Conservation (phyloP, 2,888 invertebrate genomes). For the Resseliella maxima region DNA sequence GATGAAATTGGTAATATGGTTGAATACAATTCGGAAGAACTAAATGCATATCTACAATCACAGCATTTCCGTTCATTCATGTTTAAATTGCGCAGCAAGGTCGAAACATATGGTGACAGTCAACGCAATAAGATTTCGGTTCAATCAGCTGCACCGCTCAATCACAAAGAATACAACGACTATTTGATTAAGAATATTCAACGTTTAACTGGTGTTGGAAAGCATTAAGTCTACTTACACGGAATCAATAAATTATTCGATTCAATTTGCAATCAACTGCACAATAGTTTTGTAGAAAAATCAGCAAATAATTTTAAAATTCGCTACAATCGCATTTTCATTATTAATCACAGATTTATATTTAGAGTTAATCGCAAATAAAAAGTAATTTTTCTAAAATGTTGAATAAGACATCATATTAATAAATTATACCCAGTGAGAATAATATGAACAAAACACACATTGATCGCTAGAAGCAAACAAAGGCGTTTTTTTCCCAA, state of each 20-base stretch:
- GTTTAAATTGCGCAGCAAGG: conserved; percentile 87
- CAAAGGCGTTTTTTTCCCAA: too few relatives aligned
- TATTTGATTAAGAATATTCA: conserved; percentile 73
- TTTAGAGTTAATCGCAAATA: too few relatives aligned
- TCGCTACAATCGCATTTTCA: neutral
- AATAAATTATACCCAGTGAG: too few relatives aligned
- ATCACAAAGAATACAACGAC: conserved; percentile 81
- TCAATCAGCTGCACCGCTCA: conserved; percentile 76
- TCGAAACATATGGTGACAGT: conserved; percentile 93
- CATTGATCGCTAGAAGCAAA: too few relatives aligned
- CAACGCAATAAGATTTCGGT: conserved; percentile 81
- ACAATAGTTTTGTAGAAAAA: neutral
- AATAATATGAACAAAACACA: too few relatives aligned
- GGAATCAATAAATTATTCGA: neutral
- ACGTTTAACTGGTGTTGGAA: conserved; percentile 21
- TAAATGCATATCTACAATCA: conserved; percentile 76
- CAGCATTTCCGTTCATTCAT: conserved; percentile 83
- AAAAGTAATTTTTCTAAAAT: too few relatives aligned
- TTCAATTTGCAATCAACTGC: neutral
- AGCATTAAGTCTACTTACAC: neutral
- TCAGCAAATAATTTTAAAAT: neutral
- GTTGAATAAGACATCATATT: too few relatives aligned
- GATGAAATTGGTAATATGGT: conserved; percentile 83
- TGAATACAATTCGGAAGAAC: conserved; percentile 75
- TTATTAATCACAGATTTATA: too few relatives aligned